phyloP scores from a whole-genome alignment of 2,888 invertebrate species.

The Pandemis heparana region DNA sequence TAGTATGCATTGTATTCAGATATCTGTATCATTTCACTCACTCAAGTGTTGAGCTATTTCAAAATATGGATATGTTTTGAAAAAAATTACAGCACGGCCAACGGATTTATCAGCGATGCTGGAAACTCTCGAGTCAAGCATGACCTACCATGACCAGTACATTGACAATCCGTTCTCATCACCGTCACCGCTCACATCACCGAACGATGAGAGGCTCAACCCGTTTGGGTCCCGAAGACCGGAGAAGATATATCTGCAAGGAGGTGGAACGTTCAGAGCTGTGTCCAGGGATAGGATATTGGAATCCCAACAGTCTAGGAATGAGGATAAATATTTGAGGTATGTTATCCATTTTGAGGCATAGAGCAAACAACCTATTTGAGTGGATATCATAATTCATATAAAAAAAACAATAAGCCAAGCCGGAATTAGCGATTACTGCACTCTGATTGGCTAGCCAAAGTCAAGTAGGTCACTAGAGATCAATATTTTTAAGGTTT shows the following conservation, averaged over 20 bases:
- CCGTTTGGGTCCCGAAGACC: constrained; percentile 72
- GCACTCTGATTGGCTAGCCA: too few relatives aligned
- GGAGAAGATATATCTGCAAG: constrained; percentile 80
- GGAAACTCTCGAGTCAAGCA: constrained; percentile 73
- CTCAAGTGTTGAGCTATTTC: too few relatives aligned
- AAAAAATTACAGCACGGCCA: constrained; percentile 70
- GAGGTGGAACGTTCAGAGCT: constrained; percentile 79
- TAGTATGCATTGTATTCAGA: too few relatives aligned
- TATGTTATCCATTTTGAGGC: too few relatives aligned
- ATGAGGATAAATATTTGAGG: constrained; percentile 81
- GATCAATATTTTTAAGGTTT: too few relatives aligned
- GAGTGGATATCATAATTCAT: too few relatives aligned
- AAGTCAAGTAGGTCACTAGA: too few relatives aligned
- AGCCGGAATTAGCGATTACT: too few relatives aligned
- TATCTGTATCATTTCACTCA: too few relatives aligned
- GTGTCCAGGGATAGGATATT: constrained; percentile 79
- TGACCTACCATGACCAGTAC: constrained; percentile 77
- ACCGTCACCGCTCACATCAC: constrained; percentile 81
- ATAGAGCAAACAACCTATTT: too few relatives aligned
- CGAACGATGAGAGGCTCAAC: constrained; percentile 75
- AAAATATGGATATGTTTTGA: too few relatives aligned
- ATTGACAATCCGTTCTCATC: constrained; percentile 84
- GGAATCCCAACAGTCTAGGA: constrained; percentile 73
- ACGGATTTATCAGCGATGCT: constrained; percentile 79
- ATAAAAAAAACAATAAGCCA: too few relatives aligned